Evolutionary conservation across 2,113 vertebrate genomes (phyloP).

Genomic region (Tor tambroides): DNA sequence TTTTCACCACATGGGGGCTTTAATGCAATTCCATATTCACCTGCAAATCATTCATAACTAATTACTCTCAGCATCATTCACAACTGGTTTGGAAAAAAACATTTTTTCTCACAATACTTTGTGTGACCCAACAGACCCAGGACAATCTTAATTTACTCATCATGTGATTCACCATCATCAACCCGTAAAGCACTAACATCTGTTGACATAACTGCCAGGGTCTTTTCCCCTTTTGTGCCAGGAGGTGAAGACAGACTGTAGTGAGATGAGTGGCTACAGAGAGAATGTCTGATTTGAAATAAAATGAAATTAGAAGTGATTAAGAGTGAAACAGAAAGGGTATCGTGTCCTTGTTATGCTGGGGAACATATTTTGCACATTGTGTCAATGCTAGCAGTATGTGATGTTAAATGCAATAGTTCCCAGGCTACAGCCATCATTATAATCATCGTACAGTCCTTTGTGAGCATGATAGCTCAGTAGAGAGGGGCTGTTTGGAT

Average conservation of each 20-base stretch:
- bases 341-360: neutral
- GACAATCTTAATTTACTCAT: neutral
- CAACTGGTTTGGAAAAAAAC: neutral
- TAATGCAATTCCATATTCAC: neutral
- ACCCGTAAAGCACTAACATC: neutral
- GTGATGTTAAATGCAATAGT: neutral
- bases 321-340: neutral
- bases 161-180: neutral
- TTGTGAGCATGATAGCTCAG: neutral
- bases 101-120: neutral
- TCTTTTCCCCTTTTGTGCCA: neutral
- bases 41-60: neutral
- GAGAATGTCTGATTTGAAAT: neutral
- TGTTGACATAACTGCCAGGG: slow-evolving; percentile 2
- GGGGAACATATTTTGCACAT: neutral
- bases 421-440: neutral
- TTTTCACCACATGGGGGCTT: no score
- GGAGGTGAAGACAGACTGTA: neutral
- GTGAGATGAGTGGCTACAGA: neutral
- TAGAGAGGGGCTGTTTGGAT: neutral
- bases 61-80: neutral
- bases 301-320: neutral
- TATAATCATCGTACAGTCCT: neutral
- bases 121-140: neutral
- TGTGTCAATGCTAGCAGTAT: neutral